Conservation (phyloP, 2,888 invertebrate species). For the Athripsodes cinereus region DNA sequence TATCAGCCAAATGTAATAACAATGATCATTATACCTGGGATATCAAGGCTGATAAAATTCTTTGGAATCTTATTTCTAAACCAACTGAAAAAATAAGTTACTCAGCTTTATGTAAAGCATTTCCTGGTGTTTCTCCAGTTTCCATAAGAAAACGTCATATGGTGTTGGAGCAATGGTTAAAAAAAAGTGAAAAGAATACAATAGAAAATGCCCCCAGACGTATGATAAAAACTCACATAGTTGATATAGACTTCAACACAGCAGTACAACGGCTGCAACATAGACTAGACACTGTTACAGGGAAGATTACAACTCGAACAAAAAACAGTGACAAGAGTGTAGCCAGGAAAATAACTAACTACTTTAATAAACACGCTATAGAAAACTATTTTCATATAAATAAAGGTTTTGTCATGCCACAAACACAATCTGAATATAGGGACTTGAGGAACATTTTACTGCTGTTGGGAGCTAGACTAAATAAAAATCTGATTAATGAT, state of each 20-base stretch:
- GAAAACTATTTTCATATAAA: background rate
- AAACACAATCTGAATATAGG: conserved; percentile 2
- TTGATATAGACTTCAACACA: background rate
- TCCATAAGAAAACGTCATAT: conserved; percentile 56
- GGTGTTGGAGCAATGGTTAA: conserved; percentile 49
- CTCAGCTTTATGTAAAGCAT: conserved; percentile 31
- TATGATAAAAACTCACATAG: background rate
- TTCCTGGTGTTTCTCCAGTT: conserved; percentile 51
- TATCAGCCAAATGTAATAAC: conserved; percentile 35
- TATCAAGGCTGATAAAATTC: conserved; percentile 52
- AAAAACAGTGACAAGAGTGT: too few relatives aligned
- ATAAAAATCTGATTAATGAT: conserved; percentile 12
- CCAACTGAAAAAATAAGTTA: background rate
- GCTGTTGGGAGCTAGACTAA: conserved; percentile 15
- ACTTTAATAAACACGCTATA: background rate
- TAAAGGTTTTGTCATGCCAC: background rate
- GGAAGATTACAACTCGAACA: too few relatives aligned
- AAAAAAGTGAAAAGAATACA: conserved; percentile 41
- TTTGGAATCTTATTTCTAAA: conserved; percentile 48
- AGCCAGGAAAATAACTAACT: background rate
- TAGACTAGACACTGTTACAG: background rate
- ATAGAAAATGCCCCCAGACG: conserved; percentile 41
- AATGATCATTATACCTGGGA: conserved; percentile 46
- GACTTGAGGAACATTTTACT: conserved; percentile 12
- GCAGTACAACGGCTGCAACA: background rate